Evolutionary conservation across 2,888 invertebrate genomes (phyloP), one percentile per base, ranked within the genome.

Genomic region (Diabrotica balteata): DNA sequence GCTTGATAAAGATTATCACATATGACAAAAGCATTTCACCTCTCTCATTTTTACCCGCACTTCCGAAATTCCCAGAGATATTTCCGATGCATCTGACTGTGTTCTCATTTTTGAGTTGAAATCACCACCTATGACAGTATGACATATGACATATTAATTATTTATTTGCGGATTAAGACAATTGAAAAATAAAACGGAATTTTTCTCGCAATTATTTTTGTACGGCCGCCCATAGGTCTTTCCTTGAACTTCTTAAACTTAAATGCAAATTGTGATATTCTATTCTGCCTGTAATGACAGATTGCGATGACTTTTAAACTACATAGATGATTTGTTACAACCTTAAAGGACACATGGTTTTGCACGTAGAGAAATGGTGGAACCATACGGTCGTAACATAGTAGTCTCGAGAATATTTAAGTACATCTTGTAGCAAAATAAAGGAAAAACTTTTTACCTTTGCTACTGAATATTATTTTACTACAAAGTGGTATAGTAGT

Each of bases 251-350:
- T 79, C 78, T 80, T 78, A 77, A 80, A 81, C 78, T 79, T 80
- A 80, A 80, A 81, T 76, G 80, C 82, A 78, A 83, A 82, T 80
- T 83, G 82, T 83, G 82, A 83, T 83, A 83, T 81, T 80, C 80
- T 81, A 79, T 80, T 79, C 80, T 79, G 79, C 77, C 78, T 78
- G 76, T 78, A 59, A 73, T 75, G 71, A 75, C 75, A 77, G 76
- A 76, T 62, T 54, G 63, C 63, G 67, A 63, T 66, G 51, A 68
- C 55, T 55, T 63, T 77, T 66, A 53, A 66, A 73, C 68, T 76
- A 75, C 70, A 65, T 75, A 67, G 73, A 73, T 74, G 67, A 73
- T 74, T 75, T 74, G 66, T 71, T 73, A 75, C 73, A 74, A 66
- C 69, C 74, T 72, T 69, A 50, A 64, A 60, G 60, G 70, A 76